Conservation (phyloP, 2,797 vertebrate genomes). For the Rhinoraja longicauda region DNA sequence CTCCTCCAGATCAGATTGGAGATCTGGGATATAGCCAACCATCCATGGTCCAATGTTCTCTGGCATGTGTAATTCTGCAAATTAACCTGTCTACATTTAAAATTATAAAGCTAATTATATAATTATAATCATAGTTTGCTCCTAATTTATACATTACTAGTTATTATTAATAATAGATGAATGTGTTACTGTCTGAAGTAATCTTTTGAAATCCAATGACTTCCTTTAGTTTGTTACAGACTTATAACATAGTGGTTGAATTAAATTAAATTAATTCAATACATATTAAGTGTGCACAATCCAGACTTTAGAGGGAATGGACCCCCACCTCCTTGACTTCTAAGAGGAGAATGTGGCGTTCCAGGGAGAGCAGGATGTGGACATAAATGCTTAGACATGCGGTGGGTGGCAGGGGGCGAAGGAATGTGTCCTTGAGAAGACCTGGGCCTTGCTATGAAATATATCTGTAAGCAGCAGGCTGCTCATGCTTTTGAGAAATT, state of each 20-base stretch:
- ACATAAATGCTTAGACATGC: not conserved
- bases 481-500: not conserved
- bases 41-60: no score
- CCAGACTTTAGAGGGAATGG: not conserved
- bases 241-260: not conserved
- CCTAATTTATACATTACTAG: not conserved
- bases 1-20: no score
- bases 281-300: not conserved
- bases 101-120: no score
- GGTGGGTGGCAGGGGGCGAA: not conserved
- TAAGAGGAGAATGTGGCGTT: not conserved
- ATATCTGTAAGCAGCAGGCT: not conserved
- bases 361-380: not conserved
- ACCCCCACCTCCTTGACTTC: not conserved
- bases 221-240: not conserved
- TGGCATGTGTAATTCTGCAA: no score
- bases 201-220: not conserved
- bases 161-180: not conserved
- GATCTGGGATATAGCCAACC: no score
- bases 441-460: slow-evolving; percentile 12
- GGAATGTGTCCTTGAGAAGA: not conserved
- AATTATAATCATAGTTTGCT: no score
- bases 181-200: not conserved
- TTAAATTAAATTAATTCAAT: not conserved
- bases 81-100: no score